A percentile compares a stretch with the other conserved stretches of the same genome.
Conservation (phyloP, 1,140 invertebrate species). For the Microplitis demolitor region DNA sequence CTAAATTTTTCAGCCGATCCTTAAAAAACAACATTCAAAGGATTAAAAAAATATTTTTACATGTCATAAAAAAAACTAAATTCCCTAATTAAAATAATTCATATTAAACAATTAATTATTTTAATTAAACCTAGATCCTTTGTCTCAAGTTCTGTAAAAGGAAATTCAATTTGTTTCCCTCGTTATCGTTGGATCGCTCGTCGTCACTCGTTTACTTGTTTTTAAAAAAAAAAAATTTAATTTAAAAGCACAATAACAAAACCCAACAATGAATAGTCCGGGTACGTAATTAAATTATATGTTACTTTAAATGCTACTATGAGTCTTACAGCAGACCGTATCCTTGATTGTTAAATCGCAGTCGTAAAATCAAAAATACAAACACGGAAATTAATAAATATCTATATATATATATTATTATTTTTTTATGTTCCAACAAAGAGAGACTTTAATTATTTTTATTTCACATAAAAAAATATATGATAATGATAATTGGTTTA, state of each 20-base stretch:
- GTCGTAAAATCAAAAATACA: too few relatives aligned
- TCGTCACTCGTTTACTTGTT: slow-evolving; percentile 1
- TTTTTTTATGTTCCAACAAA: not conserved
- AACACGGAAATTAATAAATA: not conserved
- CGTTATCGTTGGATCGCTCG: slow-evolving; percentile 38
- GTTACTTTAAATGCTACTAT: too few relatives aligned
- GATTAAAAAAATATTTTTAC: too few relatives aligned
- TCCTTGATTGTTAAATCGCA: too few relatives aligned
- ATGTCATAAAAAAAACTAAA: too few relatives aligned
- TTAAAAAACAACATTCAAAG: too few relatives aligned
- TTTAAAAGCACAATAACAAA: not conserved
- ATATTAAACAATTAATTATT: too few relatives aligned
- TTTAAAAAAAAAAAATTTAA: not conserved
- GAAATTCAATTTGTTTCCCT: slow-evolving; percentile 48
- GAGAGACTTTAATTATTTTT: too few relatives aligned
- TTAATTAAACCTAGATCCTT: slow-evolving; percentile 27
- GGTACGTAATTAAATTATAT: not conserved
- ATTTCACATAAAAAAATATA: too few relatives aligned
- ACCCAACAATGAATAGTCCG: slow-evolving; percentile 30
- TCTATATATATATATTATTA: not conserved
- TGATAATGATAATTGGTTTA: too few relatives aligned
- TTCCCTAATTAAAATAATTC: too few relatives aligned
- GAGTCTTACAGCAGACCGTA: not conserved
- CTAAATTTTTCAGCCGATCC: too few relatives aligned
- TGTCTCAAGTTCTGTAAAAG: slow-evolving; percentile 37